Base-by-base conservation (phyloP, 2,797 vertebrate genomes). In the Myotis daubentonii region DNA sequence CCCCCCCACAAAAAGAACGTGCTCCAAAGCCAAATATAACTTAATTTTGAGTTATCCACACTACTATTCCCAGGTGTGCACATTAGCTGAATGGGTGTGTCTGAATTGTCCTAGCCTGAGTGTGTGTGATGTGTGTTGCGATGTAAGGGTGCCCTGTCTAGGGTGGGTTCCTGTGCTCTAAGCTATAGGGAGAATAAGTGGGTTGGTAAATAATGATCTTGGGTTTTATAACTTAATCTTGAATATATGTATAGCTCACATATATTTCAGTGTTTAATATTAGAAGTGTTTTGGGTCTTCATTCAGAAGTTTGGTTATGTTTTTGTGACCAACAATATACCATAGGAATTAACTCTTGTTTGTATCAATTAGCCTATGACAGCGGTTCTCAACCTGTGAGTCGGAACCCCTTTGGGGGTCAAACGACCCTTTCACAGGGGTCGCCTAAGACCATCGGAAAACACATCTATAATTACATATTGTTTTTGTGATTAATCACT, bases 1-100 rank as follows among this genome's bases (percentile, higher is more conserved):
- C 60, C 41, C 38, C 28, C 75, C 11, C 0, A 15, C 71, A 94
- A 83, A 47, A 44, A 2, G 41, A 44, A 44, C 4, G 55, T 66
- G 86, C 44, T 83, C 57, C 6, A 75, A 8, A 47, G 71, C 25
- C 47, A 96, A 57, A 62, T 75, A 57, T 55, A 79, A 93, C 92
- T 96, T 95, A 72, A 90, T 87, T 90, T 94, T 80, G 47, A 79
- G n/a, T 85, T 92, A 60, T n/a, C 28, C 79, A 86, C 12, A 28
- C 20, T 16, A 49, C 33, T 84, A 0, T 91, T 78, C 76, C 70
- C 53, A 80, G 60, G 25, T 62, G 57, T 62, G 28, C 25, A 62
- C 60, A 30, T 62, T 30, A 62, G 28, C 60, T 62, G 60, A 62
- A 30, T 62, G 5, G 0, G 60, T 5, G 12, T 62, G 28, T 62